Evolutionary conservation across 2,113 vertebrate genomes (phyloP).

Genomic region (Coregonus clupeaformis): DNA sequence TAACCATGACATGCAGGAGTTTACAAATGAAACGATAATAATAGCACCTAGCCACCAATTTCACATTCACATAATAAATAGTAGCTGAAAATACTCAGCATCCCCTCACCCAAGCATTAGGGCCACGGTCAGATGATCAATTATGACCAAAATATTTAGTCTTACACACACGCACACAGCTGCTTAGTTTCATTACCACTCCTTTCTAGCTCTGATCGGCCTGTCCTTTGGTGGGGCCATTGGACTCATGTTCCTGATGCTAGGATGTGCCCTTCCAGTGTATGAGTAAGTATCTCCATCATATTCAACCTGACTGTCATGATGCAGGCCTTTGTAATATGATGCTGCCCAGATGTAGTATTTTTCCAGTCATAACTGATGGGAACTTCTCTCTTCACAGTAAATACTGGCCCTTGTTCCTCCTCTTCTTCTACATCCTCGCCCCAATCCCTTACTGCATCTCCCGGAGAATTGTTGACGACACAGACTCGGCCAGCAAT

Average conservation of each 20-base stretch:
- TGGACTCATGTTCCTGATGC: constrained; percentile 98
- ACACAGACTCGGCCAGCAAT: constrained; percentile 92
- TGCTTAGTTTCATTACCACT: not conserved
- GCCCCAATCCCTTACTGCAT: constrained; percentile 95
- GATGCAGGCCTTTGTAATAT: not conserved
- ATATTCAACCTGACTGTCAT: no score
- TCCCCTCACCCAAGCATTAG: not conserved
- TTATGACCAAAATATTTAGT: not conserved
- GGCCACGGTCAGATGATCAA: not conserved
- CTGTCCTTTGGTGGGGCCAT: constrained; percentile 96
- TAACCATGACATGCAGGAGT: no score
- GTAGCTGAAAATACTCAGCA: not conserved
- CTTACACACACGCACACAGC: not conserved
- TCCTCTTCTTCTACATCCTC: constrained; percentile 96
- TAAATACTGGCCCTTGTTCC: constrained; percentile 95
- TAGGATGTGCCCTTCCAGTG: constrained; percentile 93
- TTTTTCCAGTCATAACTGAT: no score
- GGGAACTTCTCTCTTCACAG: constrained; percentile 67
- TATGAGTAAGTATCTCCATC: constrained; percentile 81
- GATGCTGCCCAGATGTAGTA: not conserved
- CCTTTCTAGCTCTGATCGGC: constrained; percentile 85
- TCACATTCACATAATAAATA: not conserved
- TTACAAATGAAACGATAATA: no score
- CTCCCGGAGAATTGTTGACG: constrained; percentile 89
- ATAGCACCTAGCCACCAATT: no score